Conservation (phyloP, 2,113 vertebrate genomes). For the Okapia johnstoni region DNA sequence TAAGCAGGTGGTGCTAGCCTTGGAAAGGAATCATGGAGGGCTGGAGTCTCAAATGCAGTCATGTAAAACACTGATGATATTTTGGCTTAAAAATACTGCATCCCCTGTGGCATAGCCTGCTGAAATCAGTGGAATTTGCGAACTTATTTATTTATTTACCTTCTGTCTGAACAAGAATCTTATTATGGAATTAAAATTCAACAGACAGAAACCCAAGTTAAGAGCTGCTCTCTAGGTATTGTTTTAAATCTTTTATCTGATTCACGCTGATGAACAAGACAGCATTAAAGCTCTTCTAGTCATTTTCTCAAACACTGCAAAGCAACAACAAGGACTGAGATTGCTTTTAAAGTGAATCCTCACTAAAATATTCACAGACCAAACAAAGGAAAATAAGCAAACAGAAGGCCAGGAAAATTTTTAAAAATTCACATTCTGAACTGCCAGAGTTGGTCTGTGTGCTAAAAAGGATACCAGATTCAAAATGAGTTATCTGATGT, state of each 20-base stretch:
- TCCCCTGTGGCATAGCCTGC: neutral
- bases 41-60: neutral
- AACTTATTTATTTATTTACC: slow-evolving; percentile 56
- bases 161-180: slow-evolving; percentile 44
- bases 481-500: neutral
- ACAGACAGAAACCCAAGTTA: slow-evolving; percentile 31
- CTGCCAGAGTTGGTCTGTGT: rapidly evolving
- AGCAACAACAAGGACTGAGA: neutral
- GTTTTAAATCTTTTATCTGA: slow-evolving; percentile 61
- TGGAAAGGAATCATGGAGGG: neutral
- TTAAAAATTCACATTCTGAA: slow-evolving; percentile 11
- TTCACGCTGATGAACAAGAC: slow-evolving; percentile 51
- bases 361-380: slow-evolving; percentile 55
- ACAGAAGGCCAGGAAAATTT: neutral
- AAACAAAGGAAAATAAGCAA: slow-evolving; percentile 51
- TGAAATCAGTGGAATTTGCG: slow-evolving; percentile 46
- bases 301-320: slow-evolving; percentile 47
- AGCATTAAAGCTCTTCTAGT: slow-evolving; percentile 27
- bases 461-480: neutral
- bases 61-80: neutral
- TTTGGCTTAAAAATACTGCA: slow-evolving; percentile 57
- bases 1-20: neutral
- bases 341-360: slow-evolving; percentile 43
- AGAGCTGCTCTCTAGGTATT: slow-evolving; percentile 29
- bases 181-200: slow-evolving; percentile 65